phyloP scores from a whole-genome alignment of 64 coral and sea anemone species.

The Stylophora pistillata region DNA sequence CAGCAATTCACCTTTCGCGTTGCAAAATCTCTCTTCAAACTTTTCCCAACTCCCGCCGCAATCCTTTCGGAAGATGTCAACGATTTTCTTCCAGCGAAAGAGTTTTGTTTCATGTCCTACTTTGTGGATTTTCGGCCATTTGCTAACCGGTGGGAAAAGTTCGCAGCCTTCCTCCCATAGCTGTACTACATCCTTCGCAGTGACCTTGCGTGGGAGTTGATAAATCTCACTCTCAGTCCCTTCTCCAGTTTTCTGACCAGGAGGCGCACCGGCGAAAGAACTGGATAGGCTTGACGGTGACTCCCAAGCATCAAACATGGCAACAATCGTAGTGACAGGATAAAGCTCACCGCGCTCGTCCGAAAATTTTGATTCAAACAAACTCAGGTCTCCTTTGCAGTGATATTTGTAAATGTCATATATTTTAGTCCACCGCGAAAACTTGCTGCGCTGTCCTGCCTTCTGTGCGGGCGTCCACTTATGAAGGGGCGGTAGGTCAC shows the following conservation, averaged over 20 bases:
- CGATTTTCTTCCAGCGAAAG: conserved; percentile 99
- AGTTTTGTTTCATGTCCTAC: conserved; percentile 98
- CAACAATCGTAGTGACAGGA: conserved; percentile 92
- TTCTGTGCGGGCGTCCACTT: conserved; percentile 94
- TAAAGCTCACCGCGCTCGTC: conserved; percentile 91
- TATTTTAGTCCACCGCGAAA: conserved; percentile 97
- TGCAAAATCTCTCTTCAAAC: conserved; percentile 89
- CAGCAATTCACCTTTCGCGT: conserved; percentile 83
- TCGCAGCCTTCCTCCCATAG: conserved; percentile 96
- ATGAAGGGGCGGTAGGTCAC: conserved; percentile 78
- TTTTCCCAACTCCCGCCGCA: conserved; percentile 87
- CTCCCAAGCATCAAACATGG: conserved; percentile 95
- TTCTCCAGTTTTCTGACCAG: conserved; percentile 52
- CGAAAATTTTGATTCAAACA: conserved; percentile 81
- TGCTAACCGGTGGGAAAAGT: conserved; percentile 77
- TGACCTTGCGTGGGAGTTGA: conserved; percentile 91
- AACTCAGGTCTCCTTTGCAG: conserved; percentile 77
- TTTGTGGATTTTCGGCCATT: conserved; percentile 95
- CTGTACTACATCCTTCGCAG: conserved; percentile 89
- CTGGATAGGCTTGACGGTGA: conserved; percentile 60
- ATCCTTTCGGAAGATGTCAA: conserved; percentile 95
- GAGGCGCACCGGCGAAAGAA: conserved; percentile 24
- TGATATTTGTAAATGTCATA: conserved; percentile 98
- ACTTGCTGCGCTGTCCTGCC: conserved; percentile 91
- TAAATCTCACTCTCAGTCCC: conserved; percentile 65